Percentiles rank a stretch among this genome's conserved stretches.
Evolutionary conservation across 2,797 vertebrate species (phyloP).

Genomic region (Aldrovandia affinis): DNA sequence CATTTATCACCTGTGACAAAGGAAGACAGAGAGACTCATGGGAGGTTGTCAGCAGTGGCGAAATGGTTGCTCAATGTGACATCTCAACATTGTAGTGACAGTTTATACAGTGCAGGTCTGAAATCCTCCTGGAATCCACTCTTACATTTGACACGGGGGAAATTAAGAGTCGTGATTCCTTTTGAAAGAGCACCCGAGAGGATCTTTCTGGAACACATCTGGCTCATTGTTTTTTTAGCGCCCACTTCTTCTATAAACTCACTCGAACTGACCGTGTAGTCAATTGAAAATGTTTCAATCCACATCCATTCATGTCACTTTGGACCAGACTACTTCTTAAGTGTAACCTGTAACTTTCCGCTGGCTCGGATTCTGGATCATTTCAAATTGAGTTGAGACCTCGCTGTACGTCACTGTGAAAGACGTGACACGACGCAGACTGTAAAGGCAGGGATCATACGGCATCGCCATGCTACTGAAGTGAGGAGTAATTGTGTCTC

Average conservation of each 20-base stretch:
- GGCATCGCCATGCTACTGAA: not conserved
- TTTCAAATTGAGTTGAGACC: not conserved
- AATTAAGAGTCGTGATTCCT: not conserved
- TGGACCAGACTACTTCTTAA: not conserved
- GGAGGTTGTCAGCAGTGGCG: not conserved
- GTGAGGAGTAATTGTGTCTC: not conserved
- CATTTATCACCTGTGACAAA: slow-evolving; percentile 41
- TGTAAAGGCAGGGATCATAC: not conserved
- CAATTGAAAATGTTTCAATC: not conserved
- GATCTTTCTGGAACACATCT: not conserved
- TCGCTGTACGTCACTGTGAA: not conserved
- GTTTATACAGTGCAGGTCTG: not conserved
- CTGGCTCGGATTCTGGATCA: not conserved
- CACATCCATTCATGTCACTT: not conserved
- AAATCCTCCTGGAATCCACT: not conserved
- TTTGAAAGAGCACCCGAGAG: not conserved
- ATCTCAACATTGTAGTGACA: not conserved
- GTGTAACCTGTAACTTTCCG: not conserved
- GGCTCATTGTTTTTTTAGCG: not conserved
- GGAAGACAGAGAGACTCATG: slow-evolving; percentile 1
- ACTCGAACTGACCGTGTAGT: not conserved
- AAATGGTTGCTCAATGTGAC: not conserved
- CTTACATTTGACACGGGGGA: not conserved
- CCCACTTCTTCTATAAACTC: not conserved
- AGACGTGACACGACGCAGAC: not conserved